Base-by-base conservation (phyloP, 1,140 invertebrate species). In the Sycobia sp. region DNA sequence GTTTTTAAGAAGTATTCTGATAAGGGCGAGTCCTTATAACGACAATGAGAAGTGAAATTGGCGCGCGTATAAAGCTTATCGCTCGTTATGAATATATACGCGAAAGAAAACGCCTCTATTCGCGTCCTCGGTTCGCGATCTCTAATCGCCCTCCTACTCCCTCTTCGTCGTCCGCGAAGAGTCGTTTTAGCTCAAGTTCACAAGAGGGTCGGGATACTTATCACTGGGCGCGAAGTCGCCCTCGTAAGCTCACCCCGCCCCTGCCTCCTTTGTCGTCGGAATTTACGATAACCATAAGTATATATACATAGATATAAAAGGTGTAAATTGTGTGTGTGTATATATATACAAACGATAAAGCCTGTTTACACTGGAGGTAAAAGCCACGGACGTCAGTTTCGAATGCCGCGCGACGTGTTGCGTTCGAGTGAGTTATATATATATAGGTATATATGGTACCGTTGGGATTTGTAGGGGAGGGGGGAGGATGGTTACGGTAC, bases 261-360 rank as follows among this genome's bases (percentile, higher is more conserved):
- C 68, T 71, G 43, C 61, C n/a, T 69, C 62, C 71, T 68, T 71
- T 72, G 73, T 62, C 71, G 68, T 67, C 70, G 66, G 73, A 70
- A 75, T 76, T 77, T 76, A 77, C 72, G 74, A 76, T 75, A 69
- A 63, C n/a, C n/a, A n/a, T n/a, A n/a, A n/a, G n/a, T n/a, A n/a
- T n/a, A n/a, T n/a, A n/a, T n/a, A n/a, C n/a, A n/a, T n/a, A n/a
- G n/a, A n/a, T n/a, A 71, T 77, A 77, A 76, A 77, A 72, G 71
- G 73, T 77, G 74, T 75, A 70, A 76, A 77, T 71, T 77, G 68
- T 73, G n/a, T n/a, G n/a, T n/a, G n/a, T n/a, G n/a, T n/a, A n/a
- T n/a, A n/a, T n/a, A n/a, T n/a, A n/a, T n/a, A n/a, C n/a, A n/a
- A 72, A 76, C 70, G 67, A 77, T 76, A 73, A 77, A 75, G 69